A percentile compares a stretch with the other conserved stretches of the same genome.
Evolutionary conservation across 2,888 invertebrate genomes (phyloP).

Genomic region (Drosophila tripunctata): DNA sequence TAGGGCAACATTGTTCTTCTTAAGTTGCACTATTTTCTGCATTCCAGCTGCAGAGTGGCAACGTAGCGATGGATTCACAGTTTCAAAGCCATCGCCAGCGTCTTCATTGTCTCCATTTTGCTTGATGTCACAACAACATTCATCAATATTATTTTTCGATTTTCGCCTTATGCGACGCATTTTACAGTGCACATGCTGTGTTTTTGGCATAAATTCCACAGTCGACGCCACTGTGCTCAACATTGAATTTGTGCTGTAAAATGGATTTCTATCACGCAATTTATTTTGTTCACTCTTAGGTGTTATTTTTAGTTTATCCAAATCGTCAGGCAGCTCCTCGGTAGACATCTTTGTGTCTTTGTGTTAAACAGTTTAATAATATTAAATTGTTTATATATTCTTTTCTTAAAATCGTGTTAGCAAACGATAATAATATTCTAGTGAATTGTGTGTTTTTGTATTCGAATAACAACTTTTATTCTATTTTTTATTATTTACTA

Average conservation of each 20-base stretch:
- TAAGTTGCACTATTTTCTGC: conserved; percentile 61
- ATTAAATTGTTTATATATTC: neutral
- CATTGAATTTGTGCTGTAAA: conserved; percentile 54
- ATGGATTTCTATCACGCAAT: conserved; percentile 74
- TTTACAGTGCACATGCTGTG: conserved; percentile 55
- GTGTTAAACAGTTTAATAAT: neutral
- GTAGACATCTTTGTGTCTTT: conserved; percentile 77
- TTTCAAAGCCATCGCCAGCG: conserved; percentile 34
- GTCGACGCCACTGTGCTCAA: conserved; percentile 5
- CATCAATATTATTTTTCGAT: conserved; percentile 78
- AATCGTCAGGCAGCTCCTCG: conserved; percentile 85
- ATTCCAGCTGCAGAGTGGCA: conserved; percentile 46
- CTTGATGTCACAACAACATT: conserved; percentile 61
- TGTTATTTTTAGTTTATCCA: conserved; percentile 86
- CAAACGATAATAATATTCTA: neutral
- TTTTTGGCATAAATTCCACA: conserved; percentile 10
- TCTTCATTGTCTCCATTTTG: conserved; percentile 19
- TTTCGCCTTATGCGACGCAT: conserved; percentile 65
- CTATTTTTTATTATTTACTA: conserved; percentile 49
- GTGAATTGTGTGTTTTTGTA: conserved; percentile 8
- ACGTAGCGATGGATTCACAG: conserved; percentile 30
- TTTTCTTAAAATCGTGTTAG: neutral
- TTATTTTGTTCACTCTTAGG: conserved; percentile 81
- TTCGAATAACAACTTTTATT: conserved; percentile 19
- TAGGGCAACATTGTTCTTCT: conserved; percentile 40